These are phyloP conservation scores for Oceanodroma tethys DNA, from an alignment of 2,113 vertebrate species.

Conservation along the genomic window DNA sequence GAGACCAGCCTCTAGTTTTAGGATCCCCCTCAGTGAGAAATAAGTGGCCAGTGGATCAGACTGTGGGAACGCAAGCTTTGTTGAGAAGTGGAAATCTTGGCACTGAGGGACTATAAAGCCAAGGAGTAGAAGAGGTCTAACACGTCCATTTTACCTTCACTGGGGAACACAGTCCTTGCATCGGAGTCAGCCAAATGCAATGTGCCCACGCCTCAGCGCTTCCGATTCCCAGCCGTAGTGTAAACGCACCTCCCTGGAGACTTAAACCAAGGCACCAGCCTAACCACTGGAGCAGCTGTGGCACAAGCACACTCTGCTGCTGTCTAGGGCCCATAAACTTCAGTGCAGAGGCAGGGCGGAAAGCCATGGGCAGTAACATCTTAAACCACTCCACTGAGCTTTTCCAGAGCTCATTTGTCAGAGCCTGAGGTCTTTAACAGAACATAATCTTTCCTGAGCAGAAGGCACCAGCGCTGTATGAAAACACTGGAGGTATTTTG, in stretches of 20 bases:
- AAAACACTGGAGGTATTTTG: neutral
- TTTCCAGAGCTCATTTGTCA: neutral
- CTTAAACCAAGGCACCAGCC: neutral
- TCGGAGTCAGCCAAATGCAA: neutral
- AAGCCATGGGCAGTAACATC: neutral
- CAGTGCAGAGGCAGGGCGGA: neutral
- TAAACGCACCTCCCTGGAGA: neutral
- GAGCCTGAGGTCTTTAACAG: neutral
- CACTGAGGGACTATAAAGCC: neutral
- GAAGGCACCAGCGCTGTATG: neutral
- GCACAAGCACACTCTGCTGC: neutral
- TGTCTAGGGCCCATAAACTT: neutral
- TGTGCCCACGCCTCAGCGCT: fast-evolving
- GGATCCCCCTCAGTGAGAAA: neutral
- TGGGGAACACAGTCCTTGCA: neutral
- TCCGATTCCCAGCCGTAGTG: fast-evolving
- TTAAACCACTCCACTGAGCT: neutral
- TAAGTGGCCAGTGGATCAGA: neutral
- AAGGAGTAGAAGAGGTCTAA: neutral
- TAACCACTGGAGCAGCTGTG: neutral
- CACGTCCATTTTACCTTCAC: neutral
- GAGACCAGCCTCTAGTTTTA: neutral
- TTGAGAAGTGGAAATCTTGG: neutral
- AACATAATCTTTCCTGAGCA: neutral
- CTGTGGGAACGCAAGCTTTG: neutral